Evolutionary conservation across 1,140 invertebrate species (phyloP).

Genomic region (Bombus soroeensis): DNA sequence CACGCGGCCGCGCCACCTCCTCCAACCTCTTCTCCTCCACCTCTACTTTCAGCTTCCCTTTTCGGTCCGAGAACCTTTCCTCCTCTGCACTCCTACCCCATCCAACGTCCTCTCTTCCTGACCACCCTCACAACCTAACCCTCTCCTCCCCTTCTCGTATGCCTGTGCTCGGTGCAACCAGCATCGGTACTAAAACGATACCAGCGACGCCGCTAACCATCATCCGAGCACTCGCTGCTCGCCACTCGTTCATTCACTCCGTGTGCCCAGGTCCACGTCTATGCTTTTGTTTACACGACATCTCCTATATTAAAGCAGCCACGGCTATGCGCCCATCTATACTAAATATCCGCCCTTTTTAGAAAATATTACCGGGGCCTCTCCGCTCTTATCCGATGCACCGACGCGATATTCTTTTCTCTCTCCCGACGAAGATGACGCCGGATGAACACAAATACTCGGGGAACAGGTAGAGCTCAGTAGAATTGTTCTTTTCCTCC

Average conservation of each 20-base stretch:
- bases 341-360: constrained; percentile 61
- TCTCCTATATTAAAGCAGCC: constrained; percentile 80
- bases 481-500: constrained; percentile 9
- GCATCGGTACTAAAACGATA: constrained; percentile 51
- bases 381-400: constrained; percentile 44
- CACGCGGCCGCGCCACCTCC: constrained; percentile 75
- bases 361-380: constrained; percentile 66
- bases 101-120: constrained; percentile 41
- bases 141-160: constrained; percentile 42
- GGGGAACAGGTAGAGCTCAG: constrained; percentile 4
- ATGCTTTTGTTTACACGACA: constrained; percentile 82
- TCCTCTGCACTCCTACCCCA: constrained; percentile 42
- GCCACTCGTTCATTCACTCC: constrained; percentile 75
- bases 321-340: constrained; percentile 47
- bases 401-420: constrained; percentile 56
- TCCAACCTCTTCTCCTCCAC: constrained; percentile 66
- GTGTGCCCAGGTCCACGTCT: constrained; percentile 73
- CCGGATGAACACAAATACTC: constrained; percentile 43
- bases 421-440: constrained; percentile 40
- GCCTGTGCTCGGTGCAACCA: constrained; percentile 23
- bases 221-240: constrained; percentile 60
- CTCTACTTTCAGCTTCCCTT: constrained; percentile 62
- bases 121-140: constrained; percentile 58
- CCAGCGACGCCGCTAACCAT: constrained; percentile 61
- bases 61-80: constrained; percentile 65